Evolutionary conservation across 1,140 invertebrate genomes (phyloP), one percentile per base, ranked within the genome.

Genomic region (Protaetia brevitarsis): DNA sequence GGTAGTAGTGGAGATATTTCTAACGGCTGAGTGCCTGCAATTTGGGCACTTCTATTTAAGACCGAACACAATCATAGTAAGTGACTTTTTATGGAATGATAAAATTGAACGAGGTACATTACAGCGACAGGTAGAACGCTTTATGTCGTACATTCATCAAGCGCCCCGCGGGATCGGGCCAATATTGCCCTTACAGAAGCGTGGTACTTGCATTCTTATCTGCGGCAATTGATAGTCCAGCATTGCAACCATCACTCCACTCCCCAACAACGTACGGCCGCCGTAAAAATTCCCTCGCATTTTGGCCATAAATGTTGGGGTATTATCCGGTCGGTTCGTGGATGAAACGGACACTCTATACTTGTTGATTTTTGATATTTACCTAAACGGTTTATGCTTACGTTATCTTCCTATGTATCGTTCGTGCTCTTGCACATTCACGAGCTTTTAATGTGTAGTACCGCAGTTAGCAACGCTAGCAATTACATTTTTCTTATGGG

Each of bases 31-130:
- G 11, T 4, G 23, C 56, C 21, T 30, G 56, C 56, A 28, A 58
- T 58, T 58, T 27, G 23, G 56, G 23, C 56, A 45, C 10, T 45
- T 45, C 41, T 45, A 45, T 45, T 45, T 58, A 58, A 58, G 23
- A 30, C 28, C 28, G 23, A 58, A 58, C 56, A 58, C 56, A 58
- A 58, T 58, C 56, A 58, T 58, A 58, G 56, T 58, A 58, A 58
- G 56, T 58, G 56, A 58, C 56, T 58, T 58, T 58, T 58, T 58
- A 58, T 58, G 56, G 56, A 58, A 58, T 58, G 56, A 58, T 58
- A 58, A 58, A 58, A 58, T 58, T 27, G 56, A 58, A 58, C 29
- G 28, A 30, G 28, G 8, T 30, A 58, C 56, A 58, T 58, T 58
- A 58, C 56, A 30, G 23, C 56, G 56, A 58, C 56, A 58, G 56